These are phyloP conservation scores for Drosophila subsilvestris DNA, from an alignment of 2,888 invertebrate species.

Conservation along the genomic window DNA sequence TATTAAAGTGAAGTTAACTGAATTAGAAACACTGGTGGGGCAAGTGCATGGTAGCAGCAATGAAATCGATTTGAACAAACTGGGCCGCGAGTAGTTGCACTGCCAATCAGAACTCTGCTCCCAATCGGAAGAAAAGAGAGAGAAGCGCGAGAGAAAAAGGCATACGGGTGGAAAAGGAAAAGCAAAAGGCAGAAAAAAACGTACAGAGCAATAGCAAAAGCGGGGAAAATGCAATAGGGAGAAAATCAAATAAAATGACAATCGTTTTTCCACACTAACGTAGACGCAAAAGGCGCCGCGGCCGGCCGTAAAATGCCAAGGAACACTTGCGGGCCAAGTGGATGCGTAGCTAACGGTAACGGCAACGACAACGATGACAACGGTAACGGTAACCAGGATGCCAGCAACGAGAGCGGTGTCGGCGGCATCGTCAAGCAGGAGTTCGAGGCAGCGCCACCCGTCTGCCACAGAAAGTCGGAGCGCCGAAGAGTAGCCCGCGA, in stretches of 20 bases:
- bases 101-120: slow-evolving; percentile 49
- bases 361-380: slow-evolving; percentile 32
- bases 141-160: slow-evolving; percentile 20
- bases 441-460: slow-evolving; percentile 60
- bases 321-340: slow-evolving; percentile 77
- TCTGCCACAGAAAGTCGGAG: slow-evolving; percentile 82
- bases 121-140: slow-evolving; percentile 38
- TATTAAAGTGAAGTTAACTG: slow-evolving; percentile 60
- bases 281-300: slow-evolving; percentile 31
- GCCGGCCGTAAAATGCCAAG: slow-evolving; percentile 75
- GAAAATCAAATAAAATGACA: slow-evolving; percentile 43
- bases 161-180: slow-evolving; percentile 38
- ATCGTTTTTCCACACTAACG: slow-evolving; percentile 32
- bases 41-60: slow-evolving; percentile 24
- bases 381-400: slow-evolving; percentile 18
- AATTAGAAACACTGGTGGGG: slow-evolving; percentile 52
- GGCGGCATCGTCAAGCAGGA: slow-evolving; percentile 68
- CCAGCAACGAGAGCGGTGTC: slow-evolving; percentile 1
- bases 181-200: slow-evolving; percentile 22
- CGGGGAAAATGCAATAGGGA: slow-evolving; percentile 39
- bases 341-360: slow-evolving; percentile 58
- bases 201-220: slow-evolving; percentile 46
- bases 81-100: slow-evolving; percentile 26
- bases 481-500: slow-evolving; percentile 83
- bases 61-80: slow-evolving; percentile 37